phyloP scores from a whole-genome alignment of 2,797 vertebrate genomes.

The Phalanger gymnotis region DNA sequence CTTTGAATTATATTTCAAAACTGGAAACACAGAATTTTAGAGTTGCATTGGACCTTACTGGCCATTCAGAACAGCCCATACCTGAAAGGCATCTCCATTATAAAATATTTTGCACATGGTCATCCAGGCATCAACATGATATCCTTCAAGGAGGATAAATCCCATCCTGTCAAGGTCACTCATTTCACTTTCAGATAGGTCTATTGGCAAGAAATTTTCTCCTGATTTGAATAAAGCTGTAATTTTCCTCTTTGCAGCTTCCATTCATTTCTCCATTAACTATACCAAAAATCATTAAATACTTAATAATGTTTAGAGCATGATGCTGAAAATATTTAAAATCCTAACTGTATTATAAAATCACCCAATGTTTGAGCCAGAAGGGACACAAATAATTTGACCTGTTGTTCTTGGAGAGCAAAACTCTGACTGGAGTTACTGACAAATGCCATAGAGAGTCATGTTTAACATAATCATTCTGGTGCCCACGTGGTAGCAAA shows the following conservation, averaged over 20 bases:
- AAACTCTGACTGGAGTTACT: constrained; percentile 51
- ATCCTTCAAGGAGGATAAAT: background rate
- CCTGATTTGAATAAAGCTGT: background rate
- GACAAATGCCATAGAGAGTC: constrained; percentile 53
- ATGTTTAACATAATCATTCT: background rate
- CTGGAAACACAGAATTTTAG: background rate
- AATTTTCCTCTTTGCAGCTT: background rate
- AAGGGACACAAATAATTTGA: constrained; percentile 40
- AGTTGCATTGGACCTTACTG: background rate
- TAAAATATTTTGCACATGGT: background rate
- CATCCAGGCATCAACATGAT: background rate
- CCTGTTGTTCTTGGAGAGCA: constrained; percentile 34
- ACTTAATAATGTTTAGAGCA: constrained; percentile 45
- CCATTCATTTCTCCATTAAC: background rate
- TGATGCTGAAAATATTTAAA: constrained; percentile 54
- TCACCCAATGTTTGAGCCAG: background rate
- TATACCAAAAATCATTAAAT: background rate
- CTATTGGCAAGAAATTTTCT: background rate
- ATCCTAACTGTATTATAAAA: constrained; percentile 59
- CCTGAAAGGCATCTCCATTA: background rate
- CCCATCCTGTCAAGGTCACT: background rate
- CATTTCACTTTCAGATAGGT: background rate
- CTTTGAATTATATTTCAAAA: background rate
- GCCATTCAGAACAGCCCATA: background rate
- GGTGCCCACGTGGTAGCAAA: constrained; percentile 49